phyloP scores from a whole-genome alignment of 1,140 invertebrate genomes.

The Drosophila gunungcola region DNA sequence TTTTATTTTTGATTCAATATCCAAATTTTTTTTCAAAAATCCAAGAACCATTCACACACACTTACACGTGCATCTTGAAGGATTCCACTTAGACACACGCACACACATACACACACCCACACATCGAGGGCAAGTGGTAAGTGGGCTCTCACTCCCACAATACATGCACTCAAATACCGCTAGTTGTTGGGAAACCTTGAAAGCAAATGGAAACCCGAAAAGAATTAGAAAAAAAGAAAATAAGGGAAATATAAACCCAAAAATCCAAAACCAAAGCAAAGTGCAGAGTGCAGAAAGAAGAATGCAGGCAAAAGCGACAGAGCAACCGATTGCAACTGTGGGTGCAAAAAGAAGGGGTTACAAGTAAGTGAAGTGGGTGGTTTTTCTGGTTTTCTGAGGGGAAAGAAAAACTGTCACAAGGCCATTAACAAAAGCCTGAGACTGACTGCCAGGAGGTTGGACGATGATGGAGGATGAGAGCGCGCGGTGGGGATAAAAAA shows the following conservation, averaged over 20 bases:
- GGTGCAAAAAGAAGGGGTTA: conserved; percentile 12
- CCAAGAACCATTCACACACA: neutral
- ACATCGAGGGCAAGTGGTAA: conserved; percentile 21
- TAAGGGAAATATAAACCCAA: conserved; percentile 7
- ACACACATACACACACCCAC: too few relatives aligned
- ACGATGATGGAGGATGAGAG: conserved; percentile 25
- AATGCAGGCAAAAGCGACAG: conserved; percentile 8
- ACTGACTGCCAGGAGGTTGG: conserved; percentile 61
- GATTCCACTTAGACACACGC: neutral
- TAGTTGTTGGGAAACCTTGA: conserved; percentile 25
- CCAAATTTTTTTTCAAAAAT: too few relatives aligned
- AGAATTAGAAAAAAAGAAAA: conserved; percentile 1
- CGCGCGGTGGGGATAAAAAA: conserved; percentile 9
- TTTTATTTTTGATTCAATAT: too few relatives aligned
- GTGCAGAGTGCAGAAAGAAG: conserved; percentile 24
- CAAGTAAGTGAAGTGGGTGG: neutral
- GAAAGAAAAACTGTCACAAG: conserved; percentile 71
- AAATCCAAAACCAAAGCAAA: conserved; percentile 28
- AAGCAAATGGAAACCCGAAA: conserved; percentile 29
- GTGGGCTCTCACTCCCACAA: conserved; percentile 22
- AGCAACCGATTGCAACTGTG: conserved; percentile 35
- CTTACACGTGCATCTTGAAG: neutral
- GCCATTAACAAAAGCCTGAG: conserved; percentile 80
- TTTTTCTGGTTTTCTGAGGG: neutral
- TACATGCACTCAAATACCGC: conserved; percentile 5